A percentile compares a stretch with the other conserved stretches of the same genome.
phyloP scores from a whole-genome alignment of 2,113 vertebrate genomes.

The Peromyscus californicus region DNA sequence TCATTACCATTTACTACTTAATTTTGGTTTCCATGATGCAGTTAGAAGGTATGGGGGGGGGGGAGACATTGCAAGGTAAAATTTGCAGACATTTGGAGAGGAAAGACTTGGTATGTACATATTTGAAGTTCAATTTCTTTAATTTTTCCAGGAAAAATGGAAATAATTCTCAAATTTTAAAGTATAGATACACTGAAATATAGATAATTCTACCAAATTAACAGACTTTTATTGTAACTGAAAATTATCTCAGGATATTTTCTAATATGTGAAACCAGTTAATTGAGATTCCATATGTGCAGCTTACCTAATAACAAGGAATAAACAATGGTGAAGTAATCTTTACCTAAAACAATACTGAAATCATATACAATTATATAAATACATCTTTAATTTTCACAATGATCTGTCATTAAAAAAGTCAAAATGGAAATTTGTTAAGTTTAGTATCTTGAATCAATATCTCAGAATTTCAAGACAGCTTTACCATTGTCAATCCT shows the following conservation, averaged over 20 bases:
- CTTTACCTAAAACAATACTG: not conserved
- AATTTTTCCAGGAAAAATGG: not conserved
- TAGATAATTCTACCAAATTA: not conserved
- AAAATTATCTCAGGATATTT: not conserved
- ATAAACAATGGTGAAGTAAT: not conserved
- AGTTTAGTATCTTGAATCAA: not conserved
- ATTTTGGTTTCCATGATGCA: not conserved
- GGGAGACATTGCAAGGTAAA: not conserved
- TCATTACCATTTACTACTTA: not conserved
- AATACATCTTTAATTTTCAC: conserved; percentile 18
- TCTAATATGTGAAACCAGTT: not conserved
- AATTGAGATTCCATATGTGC: not conserved
- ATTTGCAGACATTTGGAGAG: not conserved
- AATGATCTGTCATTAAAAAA: not conserved
- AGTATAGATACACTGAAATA: not conserved
- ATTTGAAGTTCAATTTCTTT: not conserved
- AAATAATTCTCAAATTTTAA: not conserved
- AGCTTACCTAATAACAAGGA: not conserved
- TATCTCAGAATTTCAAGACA: not conserved
- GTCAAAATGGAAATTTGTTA: not conserved
- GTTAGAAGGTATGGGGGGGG: not conserved
- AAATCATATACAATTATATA: not conserved
- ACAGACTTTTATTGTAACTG: not conserved
- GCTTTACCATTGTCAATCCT: not conserved
- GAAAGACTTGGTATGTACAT: not conserved